Percentiles rank a stretch among this genome's conserved stretches.
Conservation (phyloP, 2,113 vertebrate genomes). For the Tonatia bakeri region DNA sequence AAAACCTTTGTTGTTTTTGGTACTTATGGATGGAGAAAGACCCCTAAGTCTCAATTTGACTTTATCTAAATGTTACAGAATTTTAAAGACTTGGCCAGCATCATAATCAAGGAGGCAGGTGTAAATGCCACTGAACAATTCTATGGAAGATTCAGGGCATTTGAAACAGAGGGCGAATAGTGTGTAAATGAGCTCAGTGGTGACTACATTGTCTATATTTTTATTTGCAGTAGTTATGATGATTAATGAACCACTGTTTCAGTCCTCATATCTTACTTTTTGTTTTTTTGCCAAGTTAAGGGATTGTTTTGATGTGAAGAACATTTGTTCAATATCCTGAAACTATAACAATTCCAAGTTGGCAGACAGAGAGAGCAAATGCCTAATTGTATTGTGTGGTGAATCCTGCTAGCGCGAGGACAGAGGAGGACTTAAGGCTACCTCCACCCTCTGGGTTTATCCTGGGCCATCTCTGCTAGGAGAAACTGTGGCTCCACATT, state of each 20-base stretch:
- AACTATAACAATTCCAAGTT: conserved; percentile 6
- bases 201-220: not conserved
- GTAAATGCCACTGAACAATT: not conserved
- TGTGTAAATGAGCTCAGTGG: not conserved
- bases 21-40: not conserved
- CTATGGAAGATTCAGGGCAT: not conserved
- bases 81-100: not conserved
- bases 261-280: not conserved
- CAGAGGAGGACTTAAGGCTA: not conserved
- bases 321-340: not conserved
- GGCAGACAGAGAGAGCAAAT: not conserved
- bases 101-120: not conserved
- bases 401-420: not conserved
- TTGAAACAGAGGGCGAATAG: not conserved
- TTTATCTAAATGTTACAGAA: not conserved
- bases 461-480: not conserved
- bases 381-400: not conserved
- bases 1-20: not conserved
- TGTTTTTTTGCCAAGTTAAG: not conserved
- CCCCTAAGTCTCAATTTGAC: not conserved
- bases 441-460: not conserved
- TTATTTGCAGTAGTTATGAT: not conserved
- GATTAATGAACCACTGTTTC: not conserved
- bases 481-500: not conserved
- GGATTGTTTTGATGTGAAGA: not conserved